These are phyloP conservation scores for Melanotaenia boesemani DNA, from an alignment of 2,797 vertebrate species.

Conservation along the genomic window DNA sequence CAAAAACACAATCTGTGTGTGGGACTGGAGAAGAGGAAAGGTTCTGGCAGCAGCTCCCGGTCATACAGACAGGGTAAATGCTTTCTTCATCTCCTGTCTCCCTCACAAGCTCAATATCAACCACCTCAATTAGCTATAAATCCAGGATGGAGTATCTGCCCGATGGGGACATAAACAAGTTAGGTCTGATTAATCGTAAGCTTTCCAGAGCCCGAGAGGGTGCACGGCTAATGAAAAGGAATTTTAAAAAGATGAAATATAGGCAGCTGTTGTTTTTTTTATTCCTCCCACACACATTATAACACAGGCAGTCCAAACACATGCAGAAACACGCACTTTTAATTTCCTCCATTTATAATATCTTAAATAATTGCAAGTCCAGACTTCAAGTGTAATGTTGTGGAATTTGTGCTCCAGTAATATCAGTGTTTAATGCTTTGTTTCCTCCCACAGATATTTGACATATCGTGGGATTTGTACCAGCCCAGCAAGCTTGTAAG, in stretches of 20 bases:
- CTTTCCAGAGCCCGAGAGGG: slow-evolving; percentile 58
- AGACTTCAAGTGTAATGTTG: slow-evolving; percentile 5
- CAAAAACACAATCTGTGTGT: slow-evolving; percentile 98
- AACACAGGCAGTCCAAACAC: slow-evolving; percentile 28
- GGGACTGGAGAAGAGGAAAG: slow-evolving; percentile 98
- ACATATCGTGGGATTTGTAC: slow-evolving; percentile 99
- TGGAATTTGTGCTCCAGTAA: slow-evolving; percentile 6
- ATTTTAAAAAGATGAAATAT: slow-evolving; percentile 73
- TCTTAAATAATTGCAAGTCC: slow-evolving; percentile 1
- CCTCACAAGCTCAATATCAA: slow-evolving; percentile 64
- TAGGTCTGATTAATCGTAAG: slow-evolving; percentile 74
- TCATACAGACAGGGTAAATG: slow-evolving; percentile 96
- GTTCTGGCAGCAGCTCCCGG: slow-evolving; percentile 95
- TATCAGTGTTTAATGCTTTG: slow-evolving; percentile 28
- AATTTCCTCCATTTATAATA: slow-evolving; percentile 12
- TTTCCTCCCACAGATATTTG: slow-evolving; percentile 92
- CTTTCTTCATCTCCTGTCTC: slow-evolving; percentile 48
- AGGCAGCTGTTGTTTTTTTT: slow-evolving; percentile 60
- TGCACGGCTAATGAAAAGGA: slow-evolving; percentile 72
- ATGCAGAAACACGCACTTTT: slow-evolving; percentile 20
- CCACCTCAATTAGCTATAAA: slow-evolving; percentile 58
- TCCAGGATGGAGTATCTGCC: slow-evolving; percentile 47
- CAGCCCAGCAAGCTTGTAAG: slow-evolving; percentile 98
- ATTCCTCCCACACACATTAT: slow-evolving; percentile 53
- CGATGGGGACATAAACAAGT: slow-evolving; percentile 70